Conservation (phyloP, 2,888 invertebrate genomes). For the Palloptera scutellata region DNA sequence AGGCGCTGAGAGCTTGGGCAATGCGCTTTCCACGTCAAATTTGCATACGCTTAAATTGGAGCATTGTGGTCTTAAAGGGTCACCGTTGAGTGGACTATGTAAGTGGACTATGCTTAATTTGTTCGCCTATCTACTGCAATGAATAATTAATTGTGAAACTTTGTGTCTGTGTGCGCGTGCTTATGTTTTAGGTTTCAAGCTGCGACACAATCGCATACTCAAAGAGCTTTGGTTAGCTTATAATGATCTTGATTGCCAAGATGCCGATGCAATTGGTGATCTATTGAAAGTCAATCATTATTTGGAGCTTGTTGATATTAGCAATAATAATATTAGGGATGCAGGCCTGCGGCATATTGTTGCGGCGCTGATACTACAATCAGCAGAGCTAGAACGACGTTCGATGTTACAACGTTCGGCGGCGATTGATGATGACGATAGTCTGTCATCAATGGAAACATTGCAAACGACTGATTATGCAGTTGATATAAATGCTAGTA, state of each 20-base stretch:
- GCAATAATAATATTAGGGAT: conserved; percentile 73
- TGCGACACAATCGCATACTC: conserved; percentile 79
- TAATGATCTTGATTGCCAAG: conserved; percentile 76
- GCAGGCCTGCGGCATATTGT: conserved; percentile 75
- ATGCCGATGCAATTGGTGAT: conserved; percentile 80
- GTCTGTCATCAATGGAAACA: conserved; percentile 36
- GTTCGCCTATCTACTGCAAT: neutral
- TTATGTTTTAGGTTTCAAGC: conserved; percentile 72
- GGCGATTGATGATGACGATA: conserved; percentile 55
- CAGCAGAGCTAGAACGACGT: conserved; percentile 60
- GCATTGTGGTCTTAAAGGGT: conserved; percentile 77
- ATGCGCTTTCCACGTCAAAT: conserved; percentile 75
- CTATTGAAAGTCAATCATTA: conserved; percentile 78
- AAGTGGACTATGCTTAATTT: conserved; percentile 47
- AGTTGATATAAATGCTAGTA: neutral
- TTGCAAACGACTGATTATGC: conserved; percentile 30
- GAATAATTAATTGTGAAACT: conserved; percentile 1
- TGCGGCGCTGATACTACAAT: conserved; percentile 77
- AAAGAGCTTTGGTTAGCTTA: conserved; percentile 85
- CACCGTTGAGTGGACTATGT: conserved; percentile 80
- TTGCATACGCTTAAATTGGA: conserved; percentile 81
- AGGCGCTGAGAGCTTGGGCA: conserved; percentile 73
- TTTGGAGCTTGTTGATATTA: conserved; percentile 82
- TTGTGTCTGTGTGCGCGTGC: neutral
- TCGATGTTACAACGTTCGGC: conserved; percentile 49